Conservation (phyloP, 2,797 vertebrate genomes). For the Pseudotriccus pelzelni region DNA sequence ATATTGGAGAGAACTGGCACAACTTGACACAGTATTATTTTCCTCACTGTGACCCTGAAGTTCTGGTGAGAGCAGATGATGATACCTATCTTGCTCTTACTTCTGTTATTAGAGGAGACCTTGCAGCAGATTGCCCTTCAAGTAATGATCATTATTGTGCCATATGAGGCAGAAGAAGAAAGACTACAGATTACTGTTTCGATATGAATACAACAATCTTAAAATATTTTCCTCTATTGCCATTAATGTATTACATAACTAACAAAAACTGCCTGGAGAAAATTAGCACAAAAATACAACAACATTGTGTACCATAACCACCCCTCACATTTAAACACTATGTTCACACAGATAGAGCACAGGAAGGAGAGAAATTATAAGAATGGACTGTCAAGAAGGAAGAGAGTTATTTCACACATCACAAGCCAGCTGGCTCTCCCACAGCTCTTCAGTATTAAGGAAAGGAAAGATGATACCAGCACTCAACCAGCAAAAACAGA, state of each 20-base stretch:
- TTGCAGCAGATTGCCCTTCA: background rate
- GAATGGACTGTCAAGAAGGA: background rate
- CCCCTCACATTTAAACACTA: background rate
- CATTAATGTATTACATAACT: background rate
- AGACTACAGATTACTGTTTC: background rate
- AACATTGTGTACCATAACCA: background rate
- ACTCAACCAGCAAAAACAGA: background rate
- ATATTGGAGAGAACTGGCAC: background rate
- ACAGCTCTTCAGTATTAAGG: background rate
- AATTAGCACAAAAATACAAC: background rate
- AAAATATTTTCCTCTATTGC: background rate
- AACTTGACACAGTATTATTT: background rate
- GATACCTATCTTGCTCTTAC: background rate
- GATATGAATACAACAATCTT: background rate
- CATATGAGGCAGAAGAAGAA: background rate
- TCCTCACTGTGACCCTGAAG: background rate
- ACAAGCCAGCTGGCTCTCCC: background rate
- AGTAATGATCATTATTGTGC: background rate
- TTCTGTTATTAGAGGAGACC: background rate
- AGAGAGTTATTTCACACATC: background rate
- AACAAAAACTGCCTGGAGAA: background rate
- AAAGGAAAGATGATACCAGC: background rate
- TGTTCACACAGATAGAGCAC: background rate
- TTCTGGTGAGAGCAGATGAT: background rate
- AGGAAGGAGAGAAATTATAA: background rate